Evolutionary conservation across 2,113 vertebrate genomes (phyloP).

Genomic region (Diadophis punctatus): DNA sequence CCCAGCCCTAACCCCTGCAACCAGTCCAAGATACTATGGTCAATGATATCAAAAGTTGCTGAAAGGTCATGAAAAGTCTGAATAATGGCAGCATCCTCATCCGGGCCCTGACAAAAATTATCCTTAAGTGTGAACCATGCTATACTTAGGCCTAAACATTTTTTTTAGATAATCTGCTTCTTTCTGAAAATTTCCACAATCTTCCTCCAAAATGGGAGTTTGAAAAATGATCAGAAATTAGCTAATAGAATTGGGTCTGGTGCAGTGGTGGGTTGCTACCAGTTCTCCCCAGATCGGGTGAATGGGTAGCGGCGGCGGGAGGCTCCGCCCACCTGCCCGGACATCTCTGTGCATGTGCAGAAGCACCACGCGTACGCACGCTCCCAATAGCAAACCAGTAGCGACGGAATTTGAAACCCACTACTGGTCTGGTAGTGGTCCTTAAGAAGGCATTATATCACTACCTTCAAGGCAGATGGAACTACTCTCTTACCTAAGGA

Average conservation of each 20-base stretch:
- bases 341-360: too few species aligned
- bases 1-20: not conserved
- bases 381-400: too few species aligned
- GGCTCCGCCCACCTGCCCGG: too few species aligned
- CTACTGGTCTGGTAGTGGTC: too few species aligned
- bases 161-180: not conserved
- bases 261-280: too few species aligned
- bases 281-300: too few species aligned
- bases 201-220: not conserved
- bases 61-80: not conserved
- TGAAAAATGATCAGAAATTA: not conserved
- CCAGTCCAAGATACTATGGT: not conserved
- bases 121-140: not conserved
- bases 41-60: not conserved
- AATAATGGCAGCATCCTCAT: not conserved
- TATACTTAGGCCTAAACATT: not conserved
- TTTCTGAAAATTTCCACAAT: not conserved
- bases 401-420: too few species aligned
- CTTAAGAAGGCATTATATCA: not conserved
- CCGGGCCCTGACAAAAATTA: not conserved
- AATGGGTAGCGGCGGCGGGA: too few species aligned
- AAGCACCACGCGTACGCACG: too few species aligned
- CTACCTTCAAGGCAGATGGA: not conserved
- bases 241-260: not conserved
- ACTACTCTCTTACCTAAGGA: not conserved